Conservation (phyloP, 2,888 invertebrate genomes). For the Allophyes oxyacanthae region DNA sequence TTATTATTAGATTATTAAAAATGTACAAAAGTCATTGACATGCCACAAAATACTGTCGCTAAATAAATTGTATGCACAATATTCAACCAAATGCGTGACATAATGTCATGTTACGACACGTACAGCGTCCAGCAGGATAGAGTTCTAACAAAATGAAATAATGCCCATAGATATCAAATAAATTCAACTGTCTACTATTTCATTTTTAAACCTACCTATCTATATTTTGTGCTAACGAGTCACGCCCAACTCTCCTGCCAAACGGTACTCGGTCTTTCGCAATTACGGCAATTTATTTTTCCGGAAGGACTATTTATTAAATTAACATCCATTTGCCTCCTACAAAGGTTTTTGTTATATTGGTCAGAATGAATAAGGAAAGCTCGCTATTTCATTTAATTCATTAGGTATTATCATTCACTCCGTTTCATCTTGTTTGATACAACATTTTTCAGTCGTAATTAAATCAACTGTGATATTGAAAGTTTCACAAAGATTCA, state of each 20-base stretch:
- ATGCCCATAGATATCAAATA: constrained; percentile 21
- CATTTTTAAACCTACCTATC: constrained; percentile 43
- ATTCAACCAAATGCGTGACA: too few species aligned
- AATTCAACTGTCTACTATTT: constrained; percentile 22
- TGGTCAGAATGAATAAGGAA: constrained; percentile 57
- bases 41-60: too few species aligned
- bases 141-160: constrained; percentile 2
- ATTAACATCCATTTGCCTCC: constrained; percentile 68
- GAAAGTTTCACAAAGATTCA: constrained; percentile 13
- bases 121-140: too few species aligned
- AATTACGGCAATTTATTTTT: constrained; percentile 69
- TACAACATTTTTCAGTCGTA: constrained; percentile 27
- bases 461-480: constrained; percentile 41
- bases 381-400: constrained; percentile 52
- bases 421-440: constrained; percentile 38
- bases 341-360: constrained; percentile 59
- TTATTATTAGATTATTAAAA: too few species aligned
- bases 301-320: constrained; percentile 69
- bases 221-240: constrained; percentile 63
- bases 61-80: too few species aligned
- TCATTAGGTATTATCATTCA: constrained; percentile 51
- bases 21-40: too few species aligned
- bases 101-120: too few species aligned
- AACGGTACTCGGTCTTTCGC: constrained; percentile 62
- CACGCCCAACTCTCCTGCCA: constrained; percentile 61